Conservation (phyloP, 2,888 invertebrate species). For the Leptopilina myrica region DNA sequence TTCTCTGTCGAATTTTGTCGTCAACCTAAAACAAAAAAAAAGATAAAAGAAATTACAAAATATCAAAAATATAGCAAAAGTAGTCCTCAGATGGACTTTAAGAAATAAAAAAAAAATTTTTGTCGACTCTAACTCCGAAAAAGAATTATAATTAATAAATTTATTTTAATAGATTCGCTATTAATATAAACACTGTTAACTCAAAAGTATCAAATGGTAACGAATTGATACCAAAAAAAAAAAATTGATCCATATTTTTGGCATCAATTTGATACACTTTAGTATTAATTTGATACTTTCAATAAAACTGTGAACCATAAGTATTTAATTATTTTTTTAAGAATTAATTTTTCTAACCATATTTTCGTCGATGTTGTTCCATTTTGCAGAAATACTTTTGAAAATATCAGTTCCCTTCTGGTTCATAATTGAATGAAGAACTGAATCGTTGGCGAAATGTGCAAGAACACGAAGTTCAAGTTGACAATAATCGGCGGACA, state of each 20-base stretch:
- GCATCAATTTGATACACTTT: too few species aligned
- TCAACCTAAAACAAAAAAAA: conserved; percentile 79
- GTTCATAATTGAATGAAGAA: conserved; percentile 83
- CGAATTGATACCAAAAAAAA: too few species aligned
- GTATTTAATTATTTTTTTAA: too few species aligned
- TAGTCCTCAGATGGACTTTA: too few species aligned
- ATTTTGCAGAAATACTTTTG: conserved; percentile 89
- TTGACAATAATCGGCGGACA: conserved; percentile 98
- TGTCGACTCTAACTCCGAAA: too few species aligned
- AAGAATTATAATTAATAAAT: too few species aligned
- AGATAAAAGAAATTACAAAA: conserved; percentile 14
- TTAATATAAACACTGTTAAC: too few species aligned
- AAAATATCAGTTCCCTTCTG: conserved; percentile 85
- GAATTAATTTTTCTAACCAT: conserved; percentile 76
- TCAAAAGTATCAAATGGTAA: too few species aligned
- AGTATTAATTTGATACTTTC: too few species aligned
- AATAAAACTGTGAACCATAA: too few species aligned
- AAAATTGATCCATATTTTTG: too few species aligned
- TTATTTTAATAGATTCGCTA: background rate
- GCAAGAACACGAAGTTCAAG: conserved; percentile 95
- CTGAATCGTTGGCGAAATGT: conserved; percentile 89
- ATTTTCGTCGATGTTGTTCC: conserved; percentile 84
- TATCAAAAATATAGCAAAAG: conserved; percentile 2
- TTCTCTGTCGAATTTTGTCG: conserved; percentile 87
- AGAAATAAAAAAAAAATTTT: too few species aligned